A percentile compares a stretch with the other conserved stretches of the same genome.
Evolutionary conservation across 2,888 invertebrate genomes (phyloP).

Genomic region (Amphipoea oculea): DNA sequence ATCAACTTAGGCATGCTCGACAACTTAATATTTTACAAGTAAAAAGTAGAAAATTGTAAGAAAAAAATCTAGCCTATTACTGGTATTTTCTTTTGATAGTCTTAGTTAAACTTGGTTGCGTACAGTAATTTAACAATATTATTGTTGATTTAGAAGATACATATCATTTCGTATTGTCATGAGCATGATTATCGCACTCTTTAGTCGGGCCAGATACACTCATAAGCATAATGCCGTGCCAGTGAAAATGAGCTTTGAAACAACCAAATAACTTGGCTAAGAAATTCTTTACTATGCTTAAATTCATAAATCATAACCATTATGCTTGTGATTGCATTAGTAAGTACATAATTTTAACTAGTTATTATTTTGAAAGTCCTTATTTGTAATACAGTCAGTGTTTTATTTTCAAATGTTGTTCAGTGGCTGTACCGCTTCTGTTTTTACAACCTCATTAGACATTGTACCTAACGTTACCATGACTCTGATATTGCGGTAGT

Average conservation of each 20-base stretch:
- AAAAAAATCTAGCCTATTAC: constrained; percentile 40
- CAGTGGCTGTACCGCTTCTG: constrained; percentile 66
- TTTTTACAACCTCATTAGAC: constrained; percentile 60
- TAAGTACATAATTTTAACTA: constrained; percentile 58
- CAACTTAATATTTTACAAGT: constrained; percentile 51
- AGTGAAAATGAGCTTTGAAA: constrained; percentile 19
- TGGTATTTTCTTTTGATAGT: constrained; percentile 49
- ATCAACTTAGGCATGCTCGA: constrained; percentile 63
- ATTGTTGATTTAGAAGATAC: constrained; percentile 34
- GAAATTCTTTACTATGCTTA: constrained; percentile 5
- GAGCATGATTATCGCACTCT: constrained; percentile 65
- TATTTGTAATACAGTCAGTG: constrained; percentile 63
- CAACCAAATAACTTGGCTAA: constrained; percentile 1
- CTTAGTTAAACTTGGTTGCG: constrained; percentile 51
- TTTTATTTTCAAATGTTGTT: constrained; percentile 68
- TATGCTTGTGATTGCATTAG: constrained; percentile 61
- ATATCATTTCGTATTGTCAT: constrained; percentile 53
- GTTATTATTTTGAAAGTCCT: constrained; percentile 55
- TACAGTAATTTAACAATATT: constrained; percentile 37
- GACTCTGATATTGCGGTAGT: constrained; percentile 62
- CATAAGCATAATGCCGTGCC: constrained; percentile 58
- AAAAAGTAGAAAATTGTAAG: constrained; percentile 39
- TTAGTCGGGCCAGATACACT: constrained; percentile 42
- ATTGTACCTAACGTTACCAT: constrained; percentile 53
- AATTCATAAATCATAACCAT: constrained; percentile 44